phyloP scores from a whole-genome alignment of 2,888 invertebrate species.

The Drosophila limbata region DNA sequence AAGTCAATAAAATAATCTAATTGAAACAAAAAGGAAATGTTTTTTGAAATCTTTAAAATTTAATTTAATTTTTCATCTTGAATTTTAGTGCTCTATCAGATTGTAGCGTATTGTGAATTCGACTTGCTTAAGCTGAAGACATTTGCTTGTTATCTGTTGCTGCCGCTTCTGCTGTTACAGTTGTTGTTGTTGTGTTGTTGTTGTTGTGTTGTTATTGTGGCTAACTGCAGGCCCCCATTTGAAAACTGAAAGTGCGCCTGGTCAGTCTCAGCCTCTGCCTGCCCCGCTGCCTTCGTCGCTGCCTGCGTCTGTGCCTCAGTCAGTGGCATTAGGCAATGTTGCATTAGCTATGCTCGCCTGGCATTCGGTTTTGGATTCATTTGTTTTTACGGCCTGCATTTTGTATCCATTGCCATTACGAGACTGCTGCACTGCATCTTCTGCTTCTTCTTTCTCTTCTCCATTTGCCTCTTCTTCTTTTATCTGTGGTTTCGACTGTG shows the following conservation, averaged over 20 bases:
- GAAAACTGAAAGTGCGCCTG: slow-evolving; percentile 78
- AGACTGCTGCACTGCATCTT: slow-evolving; percentile 28
- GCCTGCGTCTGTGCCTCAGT: slow-evolving; percentile 21
- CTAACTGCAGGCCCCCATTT: slow-evolving; percentile 50
- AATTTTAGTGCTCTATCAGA: too few relatives aligned
- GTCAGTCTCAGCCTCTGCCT: slow-evolving; percentile 37
- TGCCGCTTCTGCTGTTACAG: slow-evolving; percentile 52
- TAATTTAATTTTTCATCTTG: too few relatives aligned
- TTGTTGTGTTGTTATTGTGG: slow-evolving; percentile 31
- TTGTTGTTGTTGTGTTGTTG: slow-evolving; percentile 47
- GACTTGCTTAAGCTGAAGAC: slow-evolving; percentile 1
- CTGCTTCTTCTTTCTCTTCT: slow-evolving; percentile 1
- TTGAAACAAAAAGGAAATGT: too few relatives aligned
- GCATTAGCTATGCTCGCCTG: slow-evolving; percentile 70
- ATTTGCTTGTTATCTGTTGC: slow-evolving; percentile 60
- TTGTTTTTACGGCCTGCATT: slow-evolving; percentile 78
- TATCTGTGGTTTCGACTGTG: slow-evolving; percentile 22
- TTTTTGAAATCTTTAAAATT: too few relatives aligned
- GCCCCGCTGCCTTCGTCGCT: not conserved
- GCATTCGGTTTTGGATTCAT: slow-evolving; percentile 70
- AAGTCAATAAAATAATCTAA: too few relatives aligned
- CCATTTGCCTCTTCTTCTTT: not conserved
- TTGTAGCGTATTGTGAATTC: slow-evolving; percentile 33
- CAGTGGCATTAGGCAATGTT: slow-evolving; percentile 68
- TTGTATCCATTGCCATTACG: slow-evolving; percentile 67